A percentile compares a stretch with the other conserved stretches of the same genome.
Evolutionary conservation across 2,113 vertebrate species (phyloP).

Genomic region (Ornithorhynchus anatinus): DNA sequence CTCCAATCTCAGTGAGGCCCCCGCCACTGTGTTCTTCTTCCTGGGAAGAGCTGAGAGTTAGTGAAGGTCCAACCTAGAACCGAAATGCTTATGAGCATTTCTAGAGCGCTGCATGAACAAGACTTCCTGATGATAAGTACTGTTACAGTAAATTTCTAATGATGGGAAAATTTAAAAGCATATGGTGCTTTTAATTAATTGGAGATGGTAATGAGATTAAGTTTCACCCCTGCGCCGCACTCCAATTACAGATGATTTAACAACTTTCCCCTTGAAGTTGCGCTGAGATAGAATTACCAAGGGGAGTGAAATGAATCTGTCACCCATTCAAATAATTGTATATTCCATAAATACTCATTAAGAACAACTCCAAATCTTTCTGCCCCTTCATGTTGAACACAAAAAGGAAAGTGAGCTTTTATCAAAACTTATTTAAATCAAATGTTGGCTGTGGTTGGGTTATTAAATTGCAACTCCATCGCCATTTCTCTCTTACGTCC

Average conservation of each 20-base stretch:
- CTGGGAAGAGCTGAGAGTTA: conserved; percentile 15
- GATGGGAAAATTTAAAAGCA: conserved; percentile 45
- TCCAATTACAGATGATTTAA: conserved; percentile 52
- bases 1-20: conserved; percentile 48
- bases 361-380: conserved; percentile 18
- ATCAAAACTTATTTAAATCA: conserved; percentile 52
- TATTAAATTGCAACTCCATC: conserved; percentile 58
- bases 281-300: conserved; percentile 34
- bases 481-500: conserved; percentile 41
- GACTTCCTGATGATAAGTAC: conserved; percentile 52
- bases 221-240: conserved; percentile 45
- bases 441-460: conserved; percentile 26
- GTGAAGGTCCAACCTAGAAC: conserved; percentile 51
- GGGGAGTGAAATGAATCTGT: conserved; percentile 26
- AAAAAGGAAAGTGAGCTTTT: conserved; percentile 34
- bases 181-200: conserved; percentile 64
- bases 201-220: conserved; percentile 64
- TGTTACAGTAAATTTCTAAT: conserved; percentile 64
- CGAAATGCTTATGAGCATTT: conserved; percentile 38
- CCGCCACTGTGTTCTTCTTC: conserved; percentile 22
- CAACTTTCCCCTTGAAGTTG: conserved; percentile 34
- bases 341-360: conserved; percentile 46
- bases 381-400: conserved; percentile 10
- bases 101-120: conserved; percentile 23
- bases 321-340: conserved; percentile 40